Percentiles rank a stretch among this genome's conserved stretches.
phyloP scores from a whole-genome alignment of 2,888 invertebrate species.

The Dilophus febrilis region DNA sequence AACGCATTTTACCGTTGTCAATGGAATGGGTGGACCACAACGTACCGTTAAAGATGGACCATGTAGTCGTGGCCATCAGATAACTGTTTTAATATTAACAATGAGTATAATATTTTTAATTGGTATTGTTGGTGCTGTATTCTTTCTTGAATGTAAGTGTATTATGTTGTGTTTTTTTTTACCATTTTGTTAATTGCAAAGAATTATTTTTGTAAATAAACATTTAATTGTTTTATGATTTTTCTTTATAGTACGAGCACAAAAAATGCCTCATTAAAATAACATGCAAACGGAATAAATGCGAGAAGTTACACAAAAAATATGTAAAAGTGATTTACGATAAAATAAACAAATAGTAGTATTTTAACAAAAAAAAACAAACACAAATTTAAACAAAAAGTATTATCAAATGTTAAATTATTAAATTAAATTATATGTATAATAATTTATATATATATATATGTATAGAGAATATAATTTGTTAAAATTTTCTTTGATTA shows the following conservation, averaged over 20 bases:
- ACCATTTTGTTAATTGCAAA: background rate
- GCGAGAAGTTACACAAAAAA: too few relatives aligned
- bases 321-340: too few relatives aligned
- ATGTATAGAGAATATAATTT: too few relatives aligned
- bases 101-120: constrained; percentile 69
- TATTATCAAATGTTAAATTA: too few relatives aligned
- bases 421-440: too few relatives aligned
- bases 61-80: constrained; percentile 58
- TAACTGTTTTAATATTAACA: constrained; percentile 63
- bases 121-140: constrained; percentile 63
- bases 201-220: background rate
- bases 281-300: too few relatives aligned
- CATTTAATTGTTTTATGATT: background rate
- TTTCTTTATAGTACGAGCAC: constrained; percentile 35
- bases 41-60: constrained; percentile 49
- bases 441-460: too few relatives aligned
- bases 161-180: background rate
- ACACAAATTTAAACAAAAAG: too few relatives aligned
- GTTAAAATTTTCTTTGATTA: too few relatives aligned
- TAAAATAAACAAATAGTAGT: too few relatives aligned
- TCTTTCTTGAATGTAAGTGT: constrained; percentile 69
- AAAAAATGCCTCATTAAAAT: constrained; percentile 28
- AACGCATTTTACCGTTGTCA: constrained; percentile 74
- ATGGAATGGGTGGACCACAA: constrained; percentile 47
- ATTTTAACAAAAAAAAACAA: too few relatives aligned